A percentile compares a stretch with the other conserved stretches of the same genome.
These are phyloP conservation scores for Artibeus jamaicensis DNA, from an alignment of 2,797 vertebrate species.

Conservation along the genomic window DNA sequence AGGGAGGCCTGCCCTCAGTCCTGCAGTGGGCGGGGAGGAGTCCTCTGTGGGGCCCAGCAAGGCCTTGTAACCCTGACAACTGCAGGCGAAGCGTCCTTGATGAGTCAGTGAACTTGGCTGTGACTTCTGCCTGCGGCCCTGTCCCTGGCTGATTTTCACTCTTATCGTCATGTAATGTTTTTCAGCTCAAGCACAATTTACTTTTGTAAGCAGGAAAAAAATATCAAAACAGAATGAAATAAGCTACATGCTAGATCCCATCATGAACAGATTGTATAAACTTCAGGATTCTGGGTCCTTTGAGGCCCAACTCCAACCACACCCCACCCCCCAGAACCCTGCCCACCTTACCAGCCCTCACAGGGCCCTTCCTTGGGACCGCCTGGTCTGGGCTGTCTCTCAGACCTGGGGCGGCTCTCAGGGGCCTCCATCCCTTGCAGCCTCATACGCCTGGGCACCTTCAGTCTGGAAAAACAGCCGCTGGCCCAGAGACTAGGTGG, in stretches of 20 bases:
- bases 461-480: background rate
- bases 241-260: background rate
- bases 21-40: background rate
- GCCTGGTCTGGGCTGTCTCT: background rate
- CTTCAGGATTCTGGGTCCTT: background rate
- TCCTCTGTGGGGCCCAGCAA: background rate
- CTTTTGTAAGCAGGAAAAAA: slow-evolving; percentile 55
- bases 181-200: slow-evolving; percentile 17
- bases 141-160: background rate
- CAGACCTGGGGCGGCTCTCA: background rate
- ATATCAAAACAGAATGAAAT: slow-evolving; percentile 39
- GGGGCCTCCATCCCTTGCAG: background rate
- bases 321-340: background rate
- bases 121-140: background rate
- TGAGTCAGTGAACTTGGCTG: background rate
- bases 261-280: background rate
- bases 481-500: background rate
- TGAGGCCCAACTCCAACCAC: background rate
- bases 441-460: background rate
- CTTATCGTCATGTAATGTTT: background rate
- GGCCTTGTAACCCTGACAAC: background rate
- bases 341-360: background rate
- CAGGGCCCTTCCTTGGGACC: background rate
- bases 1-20: background rate
- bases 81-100: accelerated